These are phyloP conservation scores for Stictocephala bisonia DNA, from an alignment of 2,888 invertebrate genomes.

Conservation along the genomic window DNA sequence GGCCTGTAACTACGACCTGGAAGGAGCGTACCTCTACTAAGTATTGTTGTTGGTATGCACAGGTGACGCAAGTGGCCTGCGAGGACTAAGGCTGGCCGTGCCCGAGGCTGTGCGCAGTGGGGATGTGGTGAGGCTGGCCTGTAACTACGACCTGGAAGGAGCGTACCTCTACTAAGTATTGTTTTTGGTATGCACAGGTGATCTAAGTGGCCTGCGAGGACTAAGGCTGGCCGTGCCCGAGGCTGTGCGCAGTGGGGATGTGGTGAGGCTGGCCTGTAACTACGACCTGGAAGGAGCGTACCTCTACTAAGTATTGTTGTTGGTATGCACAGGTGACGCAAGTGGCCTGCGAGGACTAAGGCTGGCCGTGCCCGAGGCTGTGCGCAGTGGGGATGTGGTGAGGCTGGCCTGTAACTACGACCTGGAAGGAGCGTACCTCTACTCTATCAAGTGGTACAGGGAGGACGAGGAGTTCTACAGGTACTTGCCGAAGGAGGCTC, in stretches of 20 bases:
- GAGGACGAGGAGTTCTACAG: conserved; percentile 89
- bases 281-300: conserved; percentile 84
- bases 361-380: conserved; percentile 67
- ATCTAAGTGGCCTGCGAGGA: conserved; percentile 37
- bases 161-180: conserved; percentile 83
- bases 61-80: conserved; percentile 39
- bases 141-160: conserved; percentile 83
- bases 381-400: conserved; percentile 68
- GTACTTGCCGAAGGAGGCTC: conserved; percentile 83
- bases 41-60: conserved; percentile 69
- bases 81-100: conserved; percentile 59
- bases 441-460: conserved; percentile 82
- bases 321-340: conserved; percentile 29
- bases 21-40: conserved; percentile 83
- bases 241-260: conserved; percentile 72
- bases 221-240: conserved; percentile 64
- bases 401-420: conserved; percentile 79
- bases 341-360: conserved; percentile 44
- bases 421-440: conserved; percentile 79
- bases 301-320: conserved; percentile 80
- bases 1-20: conserved; percentile 81
- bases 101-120: conserved; percentile 70
- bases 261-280: conserved; percentile 73
- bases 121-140: conserved; percentile 69
- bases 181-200: too few species aligned